Evolutionary conservation across 1,140 invertebrate genomes (phyloP).

Genomic region (Saxidomus purpurata): DNA sequence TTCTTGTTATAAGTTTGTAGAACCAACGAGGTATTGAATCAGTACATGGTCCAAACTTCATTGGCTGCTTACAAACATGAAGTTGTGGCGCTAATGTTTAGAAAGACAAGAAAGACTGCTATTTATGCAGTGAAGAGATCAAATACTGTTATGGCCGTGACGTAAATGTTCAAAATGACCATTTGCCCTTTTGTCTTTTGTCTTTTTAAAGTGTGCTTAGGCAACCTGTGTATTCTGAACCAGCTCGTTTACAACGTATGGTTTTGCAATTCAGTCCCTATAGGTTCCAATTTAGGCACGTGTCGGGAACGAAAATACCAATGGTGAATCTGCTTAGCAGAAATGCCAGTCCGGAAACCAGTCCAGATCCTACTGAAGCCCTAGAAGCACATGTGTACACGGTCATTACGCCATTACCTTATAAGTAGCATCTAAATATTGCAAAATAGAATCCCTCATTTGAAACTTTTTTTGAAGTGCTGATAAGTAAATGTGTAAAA

Average conservation of each 20-base stretch:
- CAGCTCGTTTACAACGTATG: slow-evolving; percentile 62
- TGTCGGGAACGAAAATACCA: slow-evolving; percentile 69
- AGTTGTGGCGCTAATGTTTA: too few relatives aligned
- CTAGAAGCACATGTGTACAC: slow-evolving; percentile 34
- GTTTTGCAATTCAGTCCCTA: slow-evolving; percentile 38
- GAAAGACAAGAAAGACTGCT: too few relatives aligned
- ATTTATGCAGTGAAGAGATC: too few relatives aligned
- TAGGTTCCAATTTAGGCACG: slow-evolving; percentile 81
- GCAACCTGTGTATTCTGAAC: slow-evolving; percentile 45
- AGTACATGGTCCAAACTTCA: too few relatives aligned
- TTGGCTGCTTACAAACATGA: too few relatives aligned
- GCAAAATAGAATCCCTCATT: too few relatives aligned
- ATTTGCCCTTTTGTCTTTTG: slow-evolving; percentile 36
- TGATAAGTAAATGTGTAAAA: too few relatives aligned
- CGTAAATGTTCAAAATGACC: slow-evolving; percentile 47
- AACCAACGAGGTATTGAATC: too few relatives aligned
- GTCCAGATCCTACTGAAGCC: slow-evolving; percentile 3
- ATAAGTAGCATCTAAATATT: too few relatives aligned
- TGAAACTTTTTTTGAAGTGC: too few relatives aligned
- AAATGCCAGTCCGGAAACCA: not conserved
- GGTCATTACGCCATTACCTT: not conserved
- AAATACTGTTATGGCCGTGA: slow-evolving; percentile 46
- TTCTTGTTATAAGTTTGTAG: too few relatives aligned
- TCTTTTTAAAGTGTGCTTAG: slow-evolving; percentile 53
- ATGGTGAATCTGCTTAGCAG: slow-evolving; percentile 8